Percentiles rank a stretch among this genome's conserved stretches.
phyloP scores from a whole-genome alignment of 2,113 vertebrate species.

The Oxyura jamaicensis region DNA sequence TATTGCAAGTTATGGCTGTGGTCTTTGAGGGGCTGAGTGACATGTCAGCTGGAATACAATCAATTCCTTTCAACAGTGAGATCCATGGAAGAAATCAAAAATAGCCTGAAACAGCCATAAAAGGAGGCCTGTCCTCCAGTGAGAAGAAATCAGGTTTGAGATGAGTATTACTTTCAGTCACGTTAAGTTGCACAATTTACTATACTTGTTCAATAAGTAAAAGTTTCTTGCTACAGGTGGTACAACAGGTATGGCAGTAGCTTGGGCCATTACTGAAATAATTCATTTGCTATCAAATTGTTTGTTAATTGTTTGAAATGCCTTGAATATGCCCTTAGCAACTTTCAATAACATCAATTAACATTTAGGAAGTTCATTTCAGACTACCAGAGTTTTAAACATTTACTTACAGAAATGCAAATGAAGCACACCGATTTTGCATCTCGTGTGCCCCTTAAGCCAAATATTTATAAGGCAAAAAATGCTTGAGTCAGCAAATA shows the following conservation, averaged over 20 bases:
- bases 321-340: constrained; percentile 37
- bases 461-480: neutral
- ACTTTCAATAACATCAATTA: constrained; percentile 63
- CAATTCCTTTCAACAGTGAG: neutral
- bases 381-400: constrained; percentile 23
- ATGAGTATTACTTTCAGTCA: neutral
- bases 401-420: constrained; percentile 56
- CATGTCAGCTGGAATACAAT: neutral
- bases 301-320: neutral
- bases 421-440: neutral
- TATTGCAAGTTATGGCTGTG: rapidly evolving
- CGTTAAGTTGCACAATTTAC: neutral
- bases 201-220: neutral
- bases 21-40: neutral
- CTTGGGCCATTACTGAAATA: neutral
- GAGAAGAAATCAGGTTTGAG: neutral
- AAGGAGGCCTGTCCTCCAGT: neutral
- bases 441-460: neutral
- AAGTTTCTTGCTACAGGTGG: neutral
- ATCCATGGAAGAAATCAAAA: rapidly evolving
- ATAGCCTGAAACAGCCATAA: too few relatives aligned
- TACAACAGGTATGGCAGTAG: neutral
- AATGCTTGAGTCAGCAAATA: neutral
- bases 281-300: neutral
- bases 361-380: constrained; percentile 64